Conservation (phyloP, 1,140 invertebrate genomes). For the Choristoneura fumiferana region DNA sequence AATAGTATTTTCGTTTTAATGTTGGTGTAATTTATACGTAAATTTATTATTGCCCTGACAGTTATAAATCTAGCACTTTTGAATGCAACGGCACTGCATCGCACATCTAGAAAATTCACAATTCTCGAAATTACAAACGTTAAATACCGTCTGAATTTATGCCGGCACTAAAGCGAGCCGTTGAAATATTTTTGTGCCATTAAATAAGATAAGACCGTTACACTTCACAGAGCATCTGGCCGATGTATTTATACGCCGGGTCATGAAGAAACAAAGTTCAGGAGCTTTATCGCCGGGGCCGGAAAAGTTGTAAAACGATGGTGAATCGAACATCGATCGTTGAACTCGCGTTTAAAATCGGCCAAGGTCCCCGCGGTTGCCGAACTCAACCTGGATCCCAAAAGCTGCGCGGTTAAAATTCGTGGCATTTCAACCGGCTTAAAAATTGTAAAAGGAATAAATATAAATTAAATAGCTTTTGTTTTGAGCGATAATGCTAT, state of each 20-base stretch:
- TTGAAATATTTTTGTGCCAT: conserved; percentile 34
- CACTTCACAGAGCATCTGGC: conserved; percentile 40
- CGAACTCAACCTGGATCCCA: conserved; percentile 40
- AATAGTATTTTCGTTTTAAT: too few relatives aligned
- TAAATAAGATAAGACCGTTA: conserved; percentile 33
- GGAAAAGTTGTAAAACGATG: conserved; percentile 65
- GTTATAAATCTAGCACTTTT: background rate
- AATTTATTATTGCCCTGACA: too few relatives aligned
- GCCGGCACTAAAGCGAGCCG: conserved; percentile 1
- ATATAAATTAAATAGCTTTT: conserved; percentile 31
- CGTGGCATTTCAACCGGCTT: conserved; percentile 8
- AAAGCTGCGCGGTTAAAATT: conserved; percentile 22
- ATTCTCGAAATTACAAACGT: background rate
- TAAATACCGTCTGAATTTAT: background rate
- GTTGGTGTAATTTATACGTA: too few relatives aligned
- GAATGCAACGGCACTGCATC: background rate
- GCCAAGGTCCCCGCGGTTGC: conserved; percentile 65
- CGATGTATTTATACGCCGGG: conserved; percentile 38
- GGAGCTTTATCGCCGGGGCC: conserved; percentile 55
- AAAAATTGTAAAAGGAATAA: conserved; percentile 41
- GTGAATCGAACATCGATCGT: conserved; percentile 52
- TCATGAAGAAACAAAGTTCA: conserved; percentile 53
- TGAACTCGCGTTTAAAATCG: conserved; percentile 65
- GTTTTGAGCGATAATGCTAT: conserved; percentile 34
- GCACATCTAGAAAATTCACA: background rate